Evolutionary conservation across 2,113 vertebrate genomes (phyloP).

Genomic region (Columba janthina): DNA sequence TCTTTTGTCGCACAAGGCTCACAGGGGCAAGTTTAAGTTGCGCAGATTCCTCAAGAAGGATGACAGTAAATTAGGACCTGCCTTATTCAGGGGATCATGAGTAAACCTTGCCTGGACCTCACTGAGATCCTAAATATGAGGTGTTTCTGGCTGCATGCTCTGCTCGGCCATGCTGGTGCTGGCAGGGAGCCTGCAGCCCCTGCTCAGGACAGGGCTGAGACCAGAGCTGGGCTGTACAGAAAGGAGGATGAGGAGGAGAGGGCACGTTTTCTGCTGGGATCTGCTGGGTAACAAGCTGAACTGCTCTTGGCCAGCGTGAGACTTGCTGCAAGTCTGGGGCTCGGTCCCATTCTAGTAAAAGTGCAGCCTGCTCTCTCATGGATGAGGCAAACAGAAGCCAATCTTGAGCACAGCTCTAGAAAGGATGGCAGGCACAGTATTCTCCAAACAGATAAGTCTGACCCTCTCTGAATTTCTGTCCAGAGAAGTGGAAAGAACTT

Average conservation of each 20-base stretch:
- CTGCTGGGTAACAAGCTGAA: not conserved
- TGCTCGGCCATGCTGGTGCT: fast-evolving
- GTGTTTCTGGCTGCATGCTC: not conserved
- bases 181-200: not conserved
- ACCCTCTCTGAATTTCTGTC: not conserved
- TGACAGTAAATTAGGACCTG: not conserved
- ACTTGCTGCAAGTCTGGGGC: not conserved
- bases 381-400: not conserved
- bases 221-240: not conserved
- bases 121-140: not conserved
- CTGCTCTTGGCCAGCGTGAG: not conserved
- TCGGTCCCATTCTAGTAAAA: not conserved
- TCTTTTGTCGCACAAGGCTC: not conserved
- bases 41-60: not conserved
- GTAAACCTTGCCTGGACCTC: not conserved
- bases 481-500: not conserved
- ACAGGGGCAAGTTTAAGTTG: not conserved
- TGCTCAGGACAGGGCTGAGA: no score
- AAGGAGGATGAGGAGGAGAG: not conserved
- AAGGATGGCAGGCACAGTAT: not conserved
- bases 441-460: not conserved
- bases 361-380: not conserved
- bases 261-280: not conserved
- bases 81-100: not conserved
- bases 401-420: not conserved